phyloP scores from a whole-genome alignment of 1,140 invertebrate genomes.

The Goniozus legneri region DNA sequence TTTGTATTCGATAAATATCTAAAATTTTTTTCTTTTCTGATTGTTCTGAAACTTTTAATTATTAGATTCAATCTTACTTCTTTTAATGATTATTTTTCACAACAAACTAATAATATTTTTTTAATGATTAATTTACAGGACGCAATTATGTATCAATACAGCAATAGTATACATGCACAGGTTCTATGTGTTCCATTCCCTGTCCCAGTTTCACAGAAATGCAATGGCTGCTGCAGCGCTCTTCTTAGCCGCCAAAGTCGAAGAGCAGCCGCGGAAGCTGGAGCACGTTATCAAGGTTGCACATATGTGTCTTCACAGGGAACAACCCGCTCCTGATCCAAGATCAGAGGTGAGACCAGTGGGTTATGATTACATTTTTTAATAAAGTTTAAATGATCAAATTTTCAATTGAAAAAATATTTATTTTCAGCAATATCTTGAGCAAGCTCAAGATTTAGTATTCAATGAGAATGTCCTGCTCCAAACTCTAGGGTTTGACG shows the following conservation, averaged over 20 bases:
- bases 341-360: conserved; percentile 64
- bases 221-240: conserved; percentile 78
- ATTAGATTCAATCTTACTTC: too few relatives aligned
- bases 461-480: conserved; percentile 94
- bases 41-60: too few relatives aligned
- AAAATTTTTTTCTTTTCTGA: too few relatives aligned
- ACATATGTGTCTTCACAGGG: conserved; percentile 74
- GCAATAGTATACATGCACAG: conserved; percentile 98
- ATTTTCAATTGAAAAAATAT: conserved; percentile 16
- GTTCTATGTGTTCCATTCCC: conserved; percentile 94
- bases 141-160: conserved; percentile 89
- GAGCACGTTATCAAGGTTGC: conserved; percentile 93
- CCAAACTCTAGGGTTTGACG: conserved; percentile 95
- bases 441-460: conserved; percentile 85
- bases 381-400: conserved; percentile 3
- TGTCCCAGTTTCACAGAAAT: conserved; percentile 81
- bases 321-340: conserved; percentile 61
- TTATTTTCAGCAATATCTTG: conserved; percentile 67
- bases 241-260: conserved; percentile 96
- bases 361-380: conserved; percentile 1
- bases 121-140: conserved; percentile 57
- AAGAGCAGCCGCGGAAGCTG: conserved; percentile 93
- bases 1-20: not conserved
- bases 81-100: too few relatives aligned
- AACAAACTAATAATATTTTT: conserved; percentile 31